Conservation (phyloP, 2,797 vertebrate species). For the Poecilia picta region DNA sequence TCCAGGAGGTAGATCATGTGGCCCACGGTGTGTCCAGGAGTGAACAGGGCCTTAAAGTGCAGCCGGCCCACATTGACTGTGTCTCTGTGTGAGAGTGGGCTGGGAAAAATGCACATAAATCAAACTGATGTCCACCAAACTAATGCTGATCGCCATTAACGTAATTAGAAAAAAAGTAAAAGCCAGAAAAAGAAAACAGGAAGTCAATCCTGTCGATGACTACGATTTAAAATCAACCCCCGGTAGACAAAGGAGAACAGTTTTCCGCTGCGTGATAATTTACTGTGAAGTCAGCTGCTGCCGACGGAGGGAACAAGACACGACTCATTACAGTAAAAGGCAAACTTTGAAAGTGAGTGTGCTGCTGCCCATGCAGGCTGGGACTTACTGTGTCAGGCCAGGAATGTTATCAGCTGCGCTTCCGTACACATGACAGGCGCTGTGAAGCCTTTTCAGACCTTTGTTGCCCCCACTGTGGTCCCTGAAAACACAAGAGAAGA, state of each 20-base stretch:
- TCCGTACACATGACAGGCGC: constrained; percentile 91
- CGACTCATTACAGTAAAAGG: constrained; percentile 10
- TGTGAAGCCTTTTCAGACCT: constrained; percentile 82
- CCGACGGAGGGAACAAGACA: constrained; percentile 31
- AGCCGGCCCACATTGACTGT: constrained; percentile 85
- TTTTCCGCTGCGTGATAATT: constrained; percentile 24
- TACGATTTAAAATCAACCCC: background rate
- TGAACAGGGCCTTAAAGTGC: constrained; percentile 90
- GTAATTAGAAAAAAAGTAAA: background rate
- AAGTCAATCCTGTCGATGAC: no score
- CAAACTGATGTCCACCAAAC: background rate
- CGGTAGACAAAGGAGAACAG: background rate
- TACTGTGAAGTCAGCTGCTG: constrained; percentile 50
- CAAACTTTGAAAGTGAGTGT: constrained; percentile 11
- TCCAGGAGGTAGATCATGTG: constrained; percentile 96
- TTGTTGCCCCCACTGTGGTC: constrained; percentile 96
- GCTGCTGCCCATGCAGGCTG: constrained; percentile 1
- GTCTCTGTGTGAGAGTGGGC: constrained; percentile 90
- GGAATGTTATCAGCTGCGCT: constrained; percentile 91
- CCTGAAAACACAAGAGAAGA: constrained; percentile 71
- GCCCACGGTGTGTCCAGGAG: constrained; percentile 95
- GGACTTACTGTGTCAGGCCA: constrained; percentile 94
- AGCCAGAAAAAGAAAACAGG: background rate
- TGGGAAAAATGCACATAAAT: constrained; percentile 48
- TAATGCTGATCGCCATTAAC: background rate